Percentiles rank a stretch among this genome's conserved stretches.
Conservation (phyloP, 2,888 invertebrate genomes). For the Nomada ferruginata region DNA sequence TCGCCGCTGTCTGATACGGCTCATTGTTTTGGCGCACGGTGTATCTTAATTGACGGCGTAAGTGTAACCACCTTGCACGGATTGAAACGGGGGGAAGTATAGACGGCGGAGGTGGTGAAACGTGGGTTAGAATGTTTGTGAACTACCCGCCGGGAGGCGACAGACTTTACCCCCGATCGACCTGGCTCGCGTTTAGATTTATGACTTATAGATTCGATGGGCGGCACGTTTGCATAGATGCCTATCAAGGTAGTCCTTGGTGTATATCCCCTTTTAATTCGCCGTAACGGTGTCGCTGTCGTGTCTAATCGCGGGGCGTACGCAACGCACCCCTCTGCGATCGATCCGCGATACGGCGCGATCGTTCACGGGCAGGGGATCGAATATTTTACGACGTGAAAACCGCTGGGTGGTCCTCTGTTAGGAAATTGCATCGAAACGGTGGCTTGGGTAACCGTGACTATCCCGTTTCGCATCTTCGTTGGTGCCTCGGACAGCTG, state of each 20-base stretch:
- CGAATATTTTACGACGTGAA: slow-evolving; percentile 41
- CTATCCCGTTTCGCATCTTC: slow-evolving; percentile 66
- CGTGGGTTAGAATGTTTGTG: slow-evolving; percentile 6
- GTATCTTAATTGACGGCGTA: slow-evolving; percentile 49
- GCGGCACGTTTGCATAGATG: slow-evolving; percentile 15
- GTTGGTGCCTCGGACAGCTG: background rate
- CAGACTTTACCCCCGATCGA: slow-evolving; percentile 1
- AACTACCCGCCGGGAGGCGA: slow-evolving; percentile 8
- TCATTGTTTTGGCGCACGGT: slow-evolving; percentile 45
- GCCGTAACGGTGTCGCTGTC: slow-evolving; percentile 50
- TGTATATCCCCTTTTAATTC: slow-evolving; percentile 34
- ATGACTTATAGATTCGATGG: slow-evolving; percentile 14
- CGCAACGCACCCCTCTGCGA: slow-evolving; percentile 33
- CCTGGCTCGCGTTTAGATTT: slow-evolving; percentile 1
- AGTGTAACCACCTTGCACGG: slow-evolving; percentile 44
- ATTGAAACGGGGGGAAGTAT: background rate
- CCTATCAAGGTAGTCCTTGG: background rate
- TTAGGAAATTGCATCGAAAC: slow-evolving; percentile 63
- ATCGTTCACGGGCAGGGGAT: slow-evolving; percentile 36
- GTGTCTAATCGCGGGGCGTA: slow-evolving; percentile 53
- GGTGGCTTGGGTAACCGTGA: slow-evolving; percentile 57
- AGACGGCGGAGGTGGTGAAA: slow-evolving; percentile 18
- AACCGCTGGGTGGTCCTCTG: slow-evolving; percentile 60
- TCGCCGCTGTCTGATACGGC: slow-evolving; percentile 37
- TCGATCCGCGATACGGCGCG: slow-evolving; percentile 40